phyloP scores from a whole-genome alignment of 2,888 invertebrate species.

The Lithophane socia region DNA sequence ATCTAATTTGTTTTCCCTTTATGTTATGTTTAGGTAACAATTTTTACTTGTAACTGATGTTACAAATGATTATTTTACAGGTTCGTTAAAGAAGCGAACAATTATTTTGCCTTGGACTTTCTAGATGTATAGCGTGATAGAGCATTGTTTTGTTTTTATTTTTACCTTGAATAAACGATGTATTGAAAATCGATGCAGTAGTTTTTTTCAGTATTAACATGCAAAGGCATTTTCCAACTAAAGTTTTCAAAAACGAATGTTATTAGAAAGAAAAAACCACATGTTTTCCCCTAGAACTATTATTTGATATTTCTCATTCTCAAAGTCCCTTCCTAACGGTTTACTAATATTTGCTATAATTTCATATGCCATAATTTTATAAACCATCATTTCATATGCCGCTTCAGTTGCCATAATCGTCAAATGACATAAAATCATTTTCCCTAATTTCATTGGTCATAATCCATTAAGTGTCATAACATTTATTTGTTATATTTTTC shows the following conservation, averaged over 20 bases:
- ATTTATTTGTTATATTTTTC: too few relatives aligned
- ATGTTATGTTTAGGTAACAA: slow-evolving; percentile 8
- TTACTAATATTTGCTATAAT: too few relatives aligned
- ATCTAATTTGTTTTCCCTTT: slow-evolving; percentile 5
- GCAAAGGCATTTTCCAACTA: background rate
- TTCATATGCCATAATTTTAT: too few relatives aligned
- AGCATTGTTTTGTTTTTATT: slow-evolving; percentile 32
- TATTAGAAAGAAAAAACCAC: background rate
- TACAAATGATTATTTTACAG: background rate
- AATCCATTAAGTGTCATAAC: too few relatives aligned
- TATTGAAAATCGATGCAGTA: slow-evolving; percentile 35
- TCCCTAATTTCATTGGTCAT: too few relatives aligned
- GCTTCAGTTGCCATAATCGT: too few relatives aligned
- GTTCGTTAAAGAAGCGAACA: background rate
- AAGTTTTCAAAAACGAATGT: background rate
- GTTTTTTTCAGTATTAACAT: slow-evolving; percentile 18
- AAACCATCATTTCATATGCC: too few relatives aligned
- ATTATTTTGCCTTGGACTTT: slow-evolving; percentile 13
- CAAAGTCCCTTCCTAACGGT: too few relatives aligned
- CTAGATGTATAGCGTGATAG: slow-evolving; percentile 31
- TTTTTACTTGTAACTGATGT: background rate
- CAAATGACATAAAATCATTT: too few relatives aligned
- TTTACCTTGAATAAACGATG: slow-evolving; percentile 48
- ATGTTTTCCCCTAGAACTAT: background rate
- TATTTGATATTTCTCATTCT: background rate